These are phyloP conservation scores for Germaria angustata DNA, from an alignment of 2,888 invertebrate genomes.

Conservation along the genomic window DNA sequence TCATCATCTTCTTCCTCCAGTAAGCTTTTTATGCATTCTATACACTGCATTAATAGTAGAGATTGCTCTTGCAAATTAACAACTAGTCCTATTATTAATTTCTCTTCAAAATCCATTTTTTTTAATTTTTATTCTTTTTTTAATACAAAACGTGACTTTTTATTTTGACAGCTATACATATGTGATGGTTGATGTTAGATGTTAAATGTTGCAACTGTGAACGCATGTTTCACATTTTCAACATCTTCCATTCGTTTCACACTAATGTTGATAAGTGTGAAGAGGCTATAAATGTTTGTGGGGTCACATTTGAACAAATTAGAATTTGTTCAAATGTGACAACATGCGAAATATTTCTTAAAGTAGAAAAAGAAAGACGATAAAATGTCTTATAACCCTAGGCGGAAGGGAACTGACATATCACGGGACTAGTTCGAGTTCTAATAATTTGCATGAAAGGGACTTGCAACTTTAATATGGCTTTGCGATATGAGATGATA, in stretches of 20 bases:
- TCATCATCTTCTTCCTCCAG: not conserved
- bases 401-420: too few species aligned
- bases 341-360: not conserved
- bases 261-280: not conserved
- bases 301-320: not conserved
- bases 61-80: not conserved
- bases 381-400: too few species aligned
- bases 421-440: too few species aligned
- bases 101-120: not conserved
- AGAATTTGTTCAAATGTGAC: not conserved
- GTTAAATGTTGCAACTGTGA: not conserved
- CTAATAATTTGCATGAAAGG: too few species aligned
- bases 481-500: too few species aligned
- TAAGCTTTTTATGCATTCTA: not conserved
- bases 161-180: not conserved
- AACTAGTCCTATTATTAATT: not conserved
- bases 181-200: not conserved
- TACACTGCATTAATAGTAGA: not conserved
- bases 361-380: not conserved
- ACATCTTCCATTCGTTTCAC: not conserved
- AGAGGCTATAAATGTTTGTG: not conserved
- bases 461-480: too few species aligned
- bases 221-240: not conserved
- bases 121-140: not conserved
- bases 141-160: not conserved